Base-by-base conservation (phyloP, 2,797 vertebrate species). In the Ctenopoma multispine region DNA sequence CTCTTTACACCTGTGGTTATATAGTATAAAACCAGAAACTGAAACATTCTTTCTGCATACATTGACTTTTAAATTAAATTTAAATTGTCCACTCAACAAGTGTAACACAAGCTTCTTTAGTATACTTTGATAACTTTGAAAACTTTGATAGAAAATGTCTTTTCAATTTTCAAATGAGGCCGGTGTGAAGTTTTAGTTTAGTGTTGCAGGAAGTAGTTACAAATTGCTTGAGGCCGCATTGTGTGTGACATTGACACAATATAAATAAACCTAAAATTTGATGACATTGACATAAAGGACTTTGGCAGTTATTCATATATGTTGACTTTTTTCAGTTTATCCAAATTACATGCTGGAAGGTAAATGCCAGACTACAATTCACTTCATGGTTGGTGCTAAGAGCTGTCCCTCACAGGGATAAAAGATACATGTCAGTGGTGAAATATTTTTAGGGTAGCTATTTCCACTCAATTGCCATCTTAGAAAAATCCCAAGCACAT, bases 401-500 rank as follows among this genome's bases (percentile, higher is more conserved):
- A 65, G 72, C 50, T 54, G 36, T 62, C 38, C 61, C 46, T 53
- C 44, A 66, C 74, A 80, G 59, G 57, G 70, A 56, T 60, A 66
- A 51, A 55, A 53, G 65, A 81, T 60, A 77, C 38, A 57, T 51
- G 40, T 83, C 49, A 31, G 7, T 20, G 4, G 14, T 67, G 63
- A 79, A 77, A 74, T 38, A 41, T 27, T 21, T 64, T 41, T 29
- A 18, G 47, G 67, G 60, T 56, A 55, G 49, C 68, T 77, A 69
- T 86, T 81, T 81, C 51, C 59, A 50, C 53, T 38, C 46, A 83
- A 81, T 77, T 50, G 40, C 58, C 63, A 59, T 77, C 50, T 67
- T 56, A 18, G 61, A 85, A 81, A 47, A 77, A 74, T 66, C 7
- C 40, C 18, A 11, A 57, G 58, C 83, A 72, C 79, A 82, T 84